A percentile compares a stretch with the other conserved stretches of the same genome.
These are phyloP conservation scores for Holothuria glaberrima DNA, from an alignment of 35 echinoderm and acorn worm genomes.

Conservation along the genomic window DNA sequence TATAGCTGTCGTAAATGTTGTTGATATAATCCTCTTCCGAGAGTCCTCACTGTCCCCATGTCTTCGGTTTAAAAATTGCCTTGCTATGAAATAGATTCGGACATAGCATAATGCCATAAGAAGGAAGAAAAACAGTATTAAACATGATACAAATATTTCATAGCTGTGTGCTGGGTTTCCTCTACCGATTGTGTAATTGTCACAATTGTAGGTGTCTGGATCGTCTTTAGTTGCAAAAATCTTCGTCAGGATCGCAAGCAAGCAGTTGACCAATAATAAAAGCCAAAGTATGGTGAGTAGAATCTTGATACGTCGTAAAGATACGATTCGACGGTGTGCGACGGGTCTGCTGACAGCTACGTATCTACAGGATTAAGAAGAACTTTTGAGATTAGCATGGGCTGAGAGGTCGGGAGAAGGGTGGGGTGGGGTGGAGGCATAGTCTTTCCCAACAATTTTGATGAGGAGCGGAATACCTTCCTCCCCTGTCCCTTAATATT, in stretches of 20 bases:
- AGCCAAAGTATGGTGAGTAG: background rate
- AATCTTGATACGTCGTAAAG: slow-evolving; percentile 34
- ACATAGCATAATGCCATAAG: slow-evolving; percentile 36
- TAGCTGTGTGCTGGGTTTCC: background rate
- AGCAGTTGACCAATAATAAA: background rate
- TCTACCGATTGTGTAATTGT: background rate
- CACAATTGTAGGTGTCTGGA: slow-evolving; percentile 13
- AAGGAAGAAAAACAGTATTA: slow-evolving; percentile 17
- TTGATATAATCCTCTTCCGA: background rate
- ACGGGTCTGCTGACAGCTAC: slow-evolving; percentile 13
- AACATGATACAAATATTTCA: slow-evolving; percentile 15
- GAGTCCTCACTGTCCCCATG: background rate
- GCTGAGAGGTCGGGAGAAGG: no score
- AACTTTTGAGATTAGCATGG: no score
- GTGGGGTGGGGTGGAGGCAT: no score
- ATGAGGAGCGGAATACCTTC: no score
- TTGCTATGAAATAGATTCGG: slow-evolving; percentile 9
- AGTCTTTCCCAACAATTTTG: no score
- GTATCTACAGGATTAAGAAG: background rate
- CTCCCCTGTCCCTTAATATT: no score
- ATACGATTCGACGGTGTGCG: slow-evolving; percentile 22
- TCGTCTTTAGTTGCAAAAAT: slow-evolving; percentile 24
- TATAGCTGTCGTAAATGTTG: slow-evolving; percentile 24
- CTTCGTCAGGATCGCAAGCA: slow-evolving; percentile 10
- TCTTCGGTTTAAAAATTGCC: background rate